Evolutionary conservation across 1,140 invertebrate species (phyloP).

Genomic region (Physella acuta): DNA sequence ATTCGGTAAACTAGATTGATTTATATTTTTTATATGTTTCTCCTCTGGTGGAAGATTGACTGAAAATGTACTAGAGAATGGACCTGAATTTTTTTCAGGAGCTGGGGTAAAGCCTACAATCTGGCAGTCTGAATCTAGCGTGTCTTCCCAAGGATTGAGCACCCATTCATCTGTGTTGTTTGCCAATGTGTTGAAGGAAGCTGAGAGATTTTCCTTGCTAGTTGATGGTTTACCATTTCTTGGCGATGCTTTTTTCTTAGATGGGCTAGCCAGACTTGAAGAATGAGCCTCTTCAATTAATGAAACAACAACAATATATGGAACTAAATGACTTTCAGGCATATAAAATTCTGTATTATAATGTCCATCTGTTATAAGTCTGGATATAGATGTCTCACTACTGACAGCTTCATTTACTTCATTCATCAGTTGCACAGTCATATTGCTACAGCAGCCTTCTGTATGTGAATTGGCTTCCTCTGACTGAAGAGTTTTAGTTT

Average conservation of each 20-base stretch:
- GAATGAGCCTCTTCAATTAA: conserved; percentile 36
- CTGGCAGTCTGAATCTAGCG: conserved; percentile 50
- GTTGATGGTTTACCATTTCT: conserved; percentile 6
- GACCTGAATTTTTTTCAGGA: conserved; percentile 21
- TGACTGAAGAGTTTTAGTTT: conserved; percentile 34
- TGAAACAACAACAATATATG: conserved; percentile 27
- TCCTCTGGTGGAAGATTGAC: not conserved
- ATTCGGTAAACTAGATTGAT: conserved; percentile 25
- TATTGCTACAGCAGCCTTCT: conserved; percentile 23
- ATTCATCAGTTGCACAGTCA: conserved; percentile 66
- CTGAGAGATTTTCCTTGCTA: conserved; percentile 9
- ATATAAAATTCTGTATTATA: conserved; percentile 9
- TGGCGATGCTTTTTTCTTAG: conserved; percentile 12
- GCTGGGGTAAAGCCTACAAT: conserved; percentile 49
- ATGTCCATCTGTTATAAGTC: conserved; percentile 23
- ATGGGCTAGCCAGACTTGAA: conserved; percentile 44
- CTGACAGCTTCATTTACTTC: conserved; percentile 66
- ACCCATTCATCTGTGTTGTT: conserved; percentile 26
- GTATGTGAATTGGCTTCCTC: conserved; percentile 13
- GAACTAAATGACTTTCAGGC: conserved; percentile 17
- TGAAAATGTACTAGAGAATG: not conserved
- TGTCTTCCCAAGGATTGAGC: conserved; percentile 30
- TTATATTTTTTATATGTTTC: conserved; percentile 18
- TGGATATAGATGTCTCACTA: conserved; percentile 40
- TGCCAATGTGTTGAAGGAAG: not conserved